Base-by-base conservation (phyloP, 2,797 vertebrate genomes). In the Distichodus sexfasciatus region DNA sequence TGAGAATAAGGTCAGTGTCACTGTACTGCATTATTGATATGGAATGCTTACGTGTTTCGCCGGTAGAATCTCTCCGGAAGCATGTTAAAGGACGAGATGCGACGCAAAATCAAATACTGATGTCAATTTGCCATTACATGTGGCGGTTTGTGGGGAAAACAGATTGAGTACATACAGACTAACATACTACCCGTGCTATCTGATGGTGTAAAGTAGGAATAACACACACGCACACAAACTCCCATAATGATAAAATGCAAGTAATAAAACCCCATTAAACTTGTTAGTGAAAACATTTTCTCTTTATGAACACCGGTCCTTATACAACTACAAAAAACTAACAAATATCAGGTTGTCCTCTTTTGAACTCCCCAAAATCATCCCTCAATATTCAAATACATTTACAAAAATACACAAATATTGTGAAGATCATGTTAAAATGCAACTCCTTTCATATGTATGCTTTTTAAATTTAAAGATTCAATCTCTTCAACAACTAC, bases 1-100 rank as follows among this genome's bases (percentile, higher is more conserved):
- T 83, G 84, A 88, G 90, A 90, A 89, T 91, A 91, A 91, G 89
- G 90, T 91, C 89, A 91, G 89, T 90, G 86, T 90, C 89, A 89
- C 89, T 81, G 71, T 78, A 75, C 79, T 91, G 87, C 88, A 92
- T 92, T 90, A 91, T 91, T 91, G 86, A 91, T 91, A 86, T 29
- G 47, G 60, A 83, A 87, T 87, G 90, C 90, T 90, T 91, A 90
- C 86, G 85, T 87, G 86, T 83, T 87, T 87, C 7, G 83, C 82
- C 87, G 84, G 83, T 84, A 84, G 82, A 87, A 88, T 84, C 85
- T 80, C 79, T 80, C 78, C 77, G 44, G 82, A 59, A 63, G 31
- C 63, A 14, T 63, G 55, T 53, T 60, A 31, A 63, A 63, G 60
- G 72, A 84, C 73, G 80, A 87, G 84, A 87, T 76, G 77, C 79